Conservation (phyloP, 2,797 vertebrate species). For the Rhyacichthys aspro region DNA sequence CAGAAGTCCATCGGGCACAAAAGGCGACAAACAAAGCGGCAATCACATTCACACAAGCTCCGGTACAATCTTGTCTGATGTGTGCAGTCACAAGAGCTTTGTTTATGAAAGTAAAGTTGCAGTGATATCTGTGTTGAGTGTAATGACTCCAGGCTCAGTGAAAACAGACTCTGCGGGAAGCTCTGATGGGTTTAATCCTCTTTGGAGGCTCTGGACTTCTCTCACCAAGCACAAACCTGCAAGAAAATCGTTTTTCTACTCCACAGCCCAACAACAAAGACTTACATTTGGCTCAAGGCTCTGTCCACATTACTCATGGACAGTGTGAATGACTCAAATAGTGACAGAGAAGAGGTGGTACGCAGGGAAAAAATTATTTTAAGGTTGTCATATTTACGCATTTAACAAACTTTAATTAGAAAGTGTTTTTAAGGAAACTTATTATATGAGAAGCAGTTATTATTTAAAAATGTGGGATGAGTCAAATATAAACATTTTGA, state of each 20-base stretch:
- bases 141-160: conserved; percentile 29
- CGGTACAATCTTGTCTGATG: no score
- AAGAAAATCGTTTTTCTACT: conserved; percentile 59
- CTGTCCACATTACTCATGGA: conserved; percentile 36
- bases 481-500: no score
- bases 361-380: neutral
- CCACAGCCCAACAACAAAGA: conserved; percentile 48
- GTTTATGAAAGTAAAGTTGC: no score
- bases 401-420: no score
- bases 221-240: conserved; percentile 36
- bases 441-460: no score
- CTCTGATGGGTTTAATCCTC: conserved; percentile 44
- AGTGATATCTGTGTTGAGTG: conserved; percentile 14
- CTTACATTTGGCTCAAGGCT: conserved; percentile 50
- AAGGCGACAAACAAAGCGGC: no score
- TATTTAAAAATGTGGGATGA: no score
- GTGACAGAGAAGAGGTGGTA: neutral
- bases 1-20: no score
- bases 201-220: conserved; percentile 35
- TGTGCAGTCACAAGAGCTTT: no score
- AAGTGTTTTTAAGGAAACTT: no score
- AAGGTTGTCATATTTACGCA: no score
- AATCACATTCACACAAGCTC: no score
- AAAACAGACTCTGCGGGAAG: conserved; percentile 24
- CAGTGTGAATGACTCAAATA: conserved; percentile 31